Base-by-base conservation (phyloP, 2,888 invertebrate genomes). In the Amiota mariae region DNA sequence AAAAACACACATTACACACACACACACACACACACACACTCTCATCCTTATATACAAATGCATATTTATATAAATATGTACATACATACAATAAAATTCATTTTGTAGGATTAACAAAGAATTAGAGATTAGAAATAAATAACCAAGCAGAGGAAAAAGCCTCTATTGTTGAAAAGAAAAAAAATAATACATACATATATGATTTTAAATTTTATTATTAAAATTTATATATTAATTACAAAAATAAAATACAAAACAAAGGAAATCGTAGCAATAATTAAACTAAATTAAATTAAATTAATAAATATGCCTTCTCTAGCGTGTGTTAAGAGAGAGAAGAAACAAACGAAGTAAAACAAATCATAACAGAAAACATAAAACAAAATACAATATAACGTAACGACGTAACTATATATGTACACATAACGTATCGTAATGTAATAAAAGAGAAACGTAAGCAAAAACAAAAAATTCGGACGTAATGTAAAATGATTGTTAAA, bases 211-310 rank as follows among this genome's bases (percentile, higher is more conserved):
- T n/a, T 12, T 8, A 51, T 8, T n/a, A 51, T 51, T 36, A 4
- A 51, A 51, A 51, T 51, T 51, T 51, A 51, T 36, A 36, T 4
- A n/a, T n/a, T n/a, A n/a, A n/a, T n/a, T n/a, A n/a, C n/a, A 51
- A 51, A 8, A 51, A 24, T 24, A 24, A 51, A n/a, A 51, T 51
- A 4, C n/a, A n/a, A 51, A 51, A 51, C 4, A 51, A 51, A 51
- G 54, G n/a, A 51, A 51, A 8, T 51, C 11, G 11, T 59, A 59
- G 59, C 18, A 59, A 59, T 59, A 59, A 59, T 59, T 59, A 59
- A 20, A 59, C 8, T 18, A 18, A 59, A 59, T 18, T 15, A 59
- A 59, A 18, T 36, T 36, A n/a, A 54, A n/a, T 10, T 54, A 2
- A 36, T 1, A 24, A 24, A 36, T 36, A 4, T 36, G 36, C 4